These are phyloP conservation scores for Leguminivora glycinivorella DNA, from an alignment of 1,140 invertebrate genomes.

Conservation along the genomic window DNA sequence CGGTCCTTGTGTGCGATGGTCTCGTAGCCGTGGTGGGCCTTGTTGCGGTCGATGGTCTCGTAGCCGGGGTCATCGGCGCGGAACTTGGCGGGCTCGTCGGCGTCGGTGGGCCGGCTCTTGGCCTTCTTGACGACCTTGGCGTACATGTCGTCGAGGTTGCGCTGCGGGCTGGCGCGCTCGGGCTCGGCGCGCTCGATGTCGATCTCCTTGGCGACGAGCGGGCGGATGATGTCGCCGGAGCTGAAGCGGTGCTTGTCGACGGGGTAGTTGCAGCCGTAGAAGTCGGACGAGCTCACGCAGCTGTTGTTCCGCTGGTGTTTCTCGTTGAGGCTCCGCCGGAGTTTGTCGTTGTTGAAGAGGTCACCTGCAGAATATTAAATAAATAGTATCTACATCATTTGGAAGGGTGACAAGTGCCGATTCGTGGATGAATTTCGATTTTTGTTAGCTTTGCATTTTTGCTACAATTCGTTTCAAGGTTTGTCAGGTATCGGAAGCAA, in stretches of 20 bases:
- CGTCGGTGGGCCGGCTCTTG: constrained; percentile 56
- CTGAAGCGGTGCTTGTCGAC: constrained; percentile 77
- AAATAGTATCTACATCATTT: too few relatives aligned
- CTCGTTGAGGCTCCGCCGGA: constrained; percentile 76
- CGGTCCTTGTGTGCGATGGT: constrained; percentile 73
- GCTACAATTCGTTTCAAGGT: too few relatives aligned
- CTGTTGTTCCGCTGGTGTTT: constrained; percentile 78
- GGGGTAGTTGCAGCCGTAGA: constrained; percentile 78
- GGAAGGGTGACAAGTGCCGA: too few relatives aligned
- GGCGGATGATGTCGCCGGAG: constrained; percentile 68
- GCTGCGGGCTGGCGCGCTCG: constrained; percentile 80
- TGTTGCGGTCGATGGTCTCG: constrained; percentile 73
- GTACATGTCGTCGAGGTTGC: constrained; percentile 91
- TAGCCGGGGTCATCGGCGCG: constrained; percentile 76
- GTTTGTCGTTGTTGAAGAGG: constrained; percentile 73
- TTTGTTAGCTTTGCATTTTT: too few relatives aligned
- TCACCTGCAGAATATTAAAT: constrained; percentile 67
- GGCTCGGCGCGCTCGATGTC: constrained; percentile 63
- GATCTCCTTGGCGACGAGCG: constrained; percentile 71
- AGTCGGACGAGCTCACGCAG: constrained; percentile 77
- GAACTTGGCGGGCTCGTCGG: constrained; percentile 47
- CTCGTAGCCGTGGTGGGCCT: constrained; percentile 76
- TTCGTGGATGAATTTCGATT: too few relatives aligned
- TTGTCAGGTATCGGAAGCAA: too few relatives aligned
- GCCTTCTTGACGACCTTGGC: constrained; percentile 90